Evolutionary conservation across 1,140 invertebrate genomes (phyloP).

Genomic region (Drosophila auraria): DNA sequence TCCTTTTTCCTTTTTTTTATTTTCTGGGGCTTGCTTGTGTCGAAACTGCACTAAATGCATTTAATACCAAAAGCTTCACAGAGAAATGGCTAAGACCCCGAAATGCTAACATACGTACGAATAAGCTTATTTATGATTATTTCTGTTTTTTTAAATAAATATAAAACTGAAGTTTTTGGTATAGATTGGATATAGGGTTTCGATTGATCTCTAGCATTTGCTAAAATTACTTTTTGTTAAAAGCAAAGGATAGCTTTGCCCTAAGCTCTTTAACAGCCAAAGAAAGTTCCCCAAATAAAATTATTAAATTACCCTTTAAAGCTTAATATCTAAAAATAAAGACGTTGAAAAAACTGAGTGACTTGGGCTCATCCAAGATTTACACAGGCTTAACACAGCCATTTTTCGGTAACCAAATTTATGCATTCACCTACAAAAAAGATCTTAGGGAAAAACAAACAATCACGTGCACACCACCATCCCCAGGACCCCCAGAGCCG

Average conservation of each 20-base stretch:
- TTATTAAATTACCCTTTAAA: no score
- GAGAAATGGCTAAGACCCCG: conserved; percentile 13
- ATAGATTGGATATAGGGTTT: background rate
- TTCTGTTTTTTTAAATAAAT: conserved; percentile 1
- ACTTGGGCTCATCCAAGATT: background rate
- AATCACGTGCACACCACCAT: conserved; percentile 29
- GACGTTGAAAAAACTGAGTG: background rate
- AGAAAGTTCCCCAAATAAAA: background rate
- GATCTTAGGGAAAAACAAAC: conserved; percentile 24
- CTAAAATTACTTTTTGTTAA: background rate
- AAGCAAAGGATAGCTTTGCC: no score
- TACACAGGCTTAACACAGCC: conserved; percentile 4
- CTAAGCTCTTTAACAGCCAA: background rate
- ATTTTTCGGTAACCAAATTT: conserved; percentile 10
- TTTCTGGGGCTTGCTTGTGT: conserved; percentile 43
- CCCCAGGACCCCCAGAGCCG: background rate
- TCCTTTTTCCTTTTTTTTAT: conserved; percentile 11
- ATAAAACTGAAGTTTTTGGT: background rate
- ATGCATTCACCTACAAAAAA: background rate
- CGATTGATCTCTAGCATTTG: background rate
- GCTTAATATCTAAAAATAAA: background rate
- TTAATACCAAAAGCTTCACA: conserved; percentile 35
- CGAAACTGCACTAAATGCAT: conserved; percentile 54
- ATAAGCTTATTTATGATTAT: conserved; percentile 10
- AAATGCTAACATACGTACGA: conserved; percentile 4